Evolutionary conservation across 2,888 invertebrate species (phyloP).

Genomic region (Drosophila austrosaltans): DNA sequence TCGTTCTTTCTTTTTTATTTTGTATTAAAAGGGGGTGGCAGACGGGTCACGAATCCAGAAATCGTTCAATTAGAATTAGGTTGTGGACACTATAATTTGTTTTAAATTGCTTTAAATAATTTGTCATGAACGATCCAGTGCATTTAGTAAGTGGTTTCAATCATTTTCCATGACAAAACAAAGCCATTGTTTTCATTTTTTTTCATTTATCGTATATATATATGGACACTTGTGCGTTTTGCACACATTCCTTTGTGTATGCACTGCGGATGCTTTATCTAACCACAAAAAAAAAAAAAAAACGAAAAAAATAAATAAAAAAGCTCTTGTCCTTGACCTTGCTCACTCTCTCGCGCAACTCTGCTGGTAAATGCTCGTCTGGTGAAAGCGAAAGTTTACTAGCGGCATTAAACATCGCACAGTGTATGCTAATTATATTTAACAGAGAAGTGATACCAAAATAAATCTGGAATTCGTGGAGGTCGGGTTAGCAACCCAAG

Average conservation of each 20-base stretch:
- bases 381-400: constrained; percentile 40
- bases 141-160: constrained; percentile 69
- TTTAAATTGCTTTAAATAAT: constrained; percentile 23
- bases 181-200: constrained; percentile 35
- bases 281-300: constrained; percentile 45
- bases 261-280: constrained; percentile 68
- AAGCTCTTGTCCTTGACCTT: constrained; percentile 76
- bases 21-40: background rate
- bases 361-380: constrained; percentile 27
- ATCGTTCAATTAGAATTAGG: constrained; percentile 6
- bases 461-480: constrained; percentile 5
- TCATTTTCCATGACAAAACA: constrained; percentile 22
- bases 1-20: background rate
- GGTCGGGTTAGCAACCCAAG: constrained; percentile 26
- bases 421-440: constrained; percentile 25
- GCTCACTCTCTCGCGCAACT: constrained; percentile 43
- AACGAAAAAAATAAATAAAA: constrained; percentile 20
- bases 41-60: constrained; percentile 6
- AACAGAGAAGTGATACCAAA: background rate
- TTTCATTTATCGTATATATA: background rate
- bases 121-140: constrained; percentile 55
- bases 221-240: background rate
- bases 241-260: constrained; percentile 20
- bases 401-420: background rate
- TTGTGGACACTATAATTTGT: constrained; percentile 15